Conservation (phyloP, 2,888 invertebrate species). For the Oxystoma pomonae region DNA sequence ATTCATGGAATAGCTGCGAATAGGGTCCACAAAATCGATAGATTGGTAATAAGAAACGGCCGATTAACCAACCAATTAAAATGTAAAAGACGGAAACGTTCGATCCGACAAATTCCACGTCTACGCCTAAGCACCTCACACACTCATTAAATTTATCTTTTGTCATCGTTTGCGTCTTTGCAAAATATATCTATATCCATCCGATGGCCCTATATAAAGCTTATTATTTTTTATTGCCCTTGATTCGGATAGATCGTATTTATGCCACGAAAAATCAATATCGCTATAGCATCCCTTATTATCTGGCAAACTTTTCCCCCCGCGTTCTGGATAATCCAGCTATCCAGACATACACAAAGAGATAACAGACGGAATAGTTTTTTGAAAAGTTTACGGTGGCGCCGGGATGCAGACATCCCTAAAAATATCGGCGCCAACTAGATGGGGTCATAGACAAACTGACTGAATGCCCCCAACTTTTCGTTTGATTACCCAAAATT, state of each 20-base stretch:
- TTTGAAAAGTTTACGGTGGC: background rate
- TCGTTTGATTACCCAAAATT: background rate
- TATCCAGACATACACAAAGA: background rate
- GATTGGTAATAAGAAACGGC: too few species aligned
- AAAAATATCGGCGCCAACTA: background rate
- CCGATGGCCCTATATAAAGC: too few species aligned
- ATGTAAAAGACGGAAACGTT: too few species aligned
- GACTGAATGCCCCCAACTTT: background rate
- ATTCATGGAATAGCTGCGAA: too few species aligned
- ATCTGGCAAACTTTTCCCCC: background rate
- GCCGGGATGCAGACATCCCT: background rate
- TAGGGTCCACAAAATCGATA: too few species aligned
- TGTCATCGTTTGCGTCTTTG: too few species aligned
- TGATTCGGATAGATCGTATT: slow-evolving; percentile 26
- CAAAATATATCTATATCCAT: too few species aligned
- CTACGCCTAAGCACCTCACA: too few species aligned
- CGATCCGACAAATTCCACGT: too few species aligned
- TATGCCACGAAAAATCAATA: slow-evolving; percentile 23
- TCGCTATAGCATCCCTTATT: slow-evolving; percentile 5
- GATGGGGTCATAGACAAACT: background rate
- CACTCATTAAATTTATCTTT: too few species aligned
- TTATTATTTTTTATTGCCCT: slow-evolving; percentile 27
- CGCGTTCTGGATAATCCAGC: background rate
- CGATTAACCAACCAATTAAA: too few species aligned
- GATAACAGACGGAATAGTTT: background rate